Evolutionary conservation across 2,797 vertebrate genomes (phyloP).

Genomic region (Alosa sapidissima): DNA sequence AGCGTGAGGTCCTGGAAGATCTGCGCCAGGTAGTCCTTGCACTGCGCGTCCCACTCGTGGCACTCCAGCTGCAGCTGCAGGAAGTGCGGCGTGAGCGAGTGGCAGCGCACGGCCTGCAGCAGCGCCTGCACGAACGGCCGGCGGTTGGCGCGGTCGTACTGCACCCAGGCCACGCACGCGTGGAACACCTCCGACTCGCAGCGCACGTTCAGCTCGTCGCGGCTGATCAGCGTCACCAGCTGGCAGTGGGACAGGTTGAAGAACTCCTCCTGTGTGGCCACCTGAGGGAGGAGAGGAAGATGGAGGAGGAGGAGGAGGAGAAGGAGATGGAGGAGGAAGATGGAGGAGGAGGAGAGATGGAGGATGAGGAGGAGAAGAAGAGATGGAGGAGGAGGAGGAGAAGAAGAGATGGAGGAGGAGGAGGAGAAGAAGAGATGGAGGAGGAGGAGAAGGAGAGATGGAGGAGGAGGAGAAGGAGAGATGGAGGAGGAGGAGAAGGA

Average conservation of each 20-base stretch:
- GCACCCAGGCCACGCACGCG: constrained; percentile 92
- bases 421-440: no score
- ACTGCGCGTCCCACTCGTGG: constrained; percentile 83
- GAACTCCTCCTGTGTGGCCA: constrained; percentile 93
- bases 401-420: no score
- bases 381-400: background rate
- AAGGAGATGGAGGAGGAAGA: no score
- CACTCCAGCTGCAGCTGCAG: constrained; percentile 91
- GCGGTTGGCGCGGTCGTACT: constrained; percentile 84
- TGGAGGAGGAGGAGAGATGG: background rate
- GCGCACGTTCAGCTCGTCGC: constrained; percentile 94
- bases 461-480: background rate
- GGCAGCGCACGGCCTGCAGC: constrained; percentile 92
- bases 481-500: background rate
- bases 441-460: no score
- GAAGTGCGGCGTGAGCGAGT: constrained; percentile 90
- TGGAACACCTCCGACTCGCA: constrained; percentile 96
- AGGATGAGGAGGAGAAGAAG: no score
- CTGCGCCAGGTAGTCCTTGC: constrained; percentile 90
- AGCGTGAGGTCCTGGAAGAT: constrained; percentile 95
- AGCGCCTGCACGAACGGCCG: constrained; percentile 88
- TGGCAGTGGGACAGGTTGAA: constrained; percentile 94
- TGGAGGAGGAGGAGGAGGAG: background rate
- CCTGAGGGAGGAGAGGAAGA: constrained; percentile 63
- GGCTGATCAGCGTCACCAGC: constrained; percentile 89